Evolutionary conservation across 2,797 vertebrate species (phyloP).

Genomic region (Malacoctenus gilli): DNA sequence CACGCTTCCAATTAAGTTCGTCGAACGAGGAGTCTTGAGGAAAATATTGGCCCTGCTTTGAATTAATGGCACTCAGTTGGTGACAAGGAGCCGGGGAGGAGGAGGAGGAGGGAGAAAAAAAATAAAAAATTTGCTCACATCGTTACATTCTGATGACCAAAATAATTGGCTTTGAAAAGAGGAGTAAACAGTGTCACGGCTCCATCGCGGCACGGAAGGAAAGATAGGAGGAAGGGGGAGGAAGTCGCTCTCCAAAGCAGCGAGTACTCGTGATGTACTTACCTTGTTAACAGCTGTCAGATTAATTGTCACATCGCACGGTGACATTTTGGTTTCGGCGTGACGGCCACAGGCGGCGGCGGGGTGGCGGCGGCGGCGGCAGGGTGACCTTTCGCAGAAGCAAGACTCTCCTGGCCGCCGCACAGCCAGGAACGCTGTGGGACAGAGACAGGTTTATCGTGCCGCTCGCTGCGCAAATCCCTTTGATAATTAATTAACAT

Average conservation of each 20-base stretch:
- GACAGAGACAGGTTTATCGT: conserved; percentile 37
- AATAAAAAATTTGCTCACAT: conserved; percentile 44
- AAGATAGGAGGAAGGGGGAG: neutral
- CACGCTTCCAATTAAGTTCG: conserved; percentile 60
- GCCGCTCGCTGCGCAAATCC: conserved; percentile 20
- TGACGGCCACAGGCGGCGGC: conserved; percentile 38
- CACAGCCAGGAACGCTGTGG: conserved; percentile 32
- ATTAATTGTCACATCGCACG: conserved; percentile 67
- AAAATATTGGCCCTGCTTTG: conserved; percentile 47
- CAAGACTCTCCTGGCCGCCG: conserved; percentile 36
- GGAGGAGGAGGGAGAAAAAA: conserved; percentile 19
- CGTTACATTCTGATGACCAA: conserved; percentile 68
- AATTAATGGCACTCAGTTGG: conserved; percentile 66
- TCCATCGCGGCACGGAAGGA: conserved; percentile 29
- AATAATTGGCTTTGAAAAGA: conserved; percentile 73
- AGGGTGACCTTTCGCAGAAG: conserved; percentile 54
- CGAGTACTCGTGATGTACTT: conserved; percentile 29
- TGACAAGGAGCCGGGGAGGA: conserved; percentile 37
- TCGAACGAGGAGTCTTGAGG: conserved; percentile 47
- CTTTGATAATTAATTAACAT: conserved; percentile 56
- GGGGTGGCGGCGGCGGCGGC: conserved; percentile 34
- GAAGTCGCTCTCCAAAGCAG: conserved; percentile 17
- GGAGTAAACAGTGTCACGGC: conserved; percentile 57
- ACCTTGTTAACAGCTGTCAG: conserved; percentile 70
- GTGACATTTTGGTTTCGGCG: conserved; percentile 61